Conservation (phyloP, 2,888 invertebrate genomes). For the Agrotis puta region DNA sequence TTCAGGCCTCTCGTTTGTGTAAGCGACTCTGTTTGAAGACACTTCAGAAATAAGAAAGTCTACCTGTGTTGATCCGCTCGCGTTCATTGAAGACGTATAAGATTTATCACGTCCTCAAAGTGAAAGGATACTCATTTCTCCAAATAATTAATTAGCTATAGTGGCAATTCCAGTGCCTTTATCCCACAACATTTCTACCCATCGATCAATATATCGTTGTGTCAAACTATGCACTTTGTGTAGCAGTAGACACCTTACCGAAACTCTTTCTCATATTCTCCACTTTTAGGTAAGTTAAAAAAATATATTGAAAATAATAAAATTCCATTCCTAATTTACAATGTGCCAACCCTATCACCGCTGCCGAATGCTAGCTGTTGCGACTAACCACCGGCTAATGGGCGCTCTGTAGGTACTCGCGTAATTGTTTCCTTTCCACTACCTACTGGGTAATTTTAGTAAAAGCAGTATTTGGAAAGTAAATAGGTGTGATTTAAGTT, state of each 20-base stretch:
- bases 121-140: background rate
- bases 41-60: background rate
- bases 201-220: too few relatives aligned
- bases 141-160: background rate
- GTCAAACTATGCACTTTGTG: too few relatives aligned
- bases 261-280: too few relatives aligned
- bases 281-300: too few relatives aligned
- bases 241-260: too few relatives aligned
- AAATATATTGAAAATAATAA: too few relatives aligned
- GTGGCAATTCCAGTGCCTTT: background rate
- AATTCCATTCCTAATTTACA: background rate
- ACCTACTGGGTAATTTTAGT: constrained; percentile 26
- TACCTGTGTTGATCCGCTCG: too few relatives aligned
- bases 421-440: constrained; percentile 48
- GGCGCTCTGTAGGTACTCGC: constrained; percentile 43
- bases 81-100: background rate
- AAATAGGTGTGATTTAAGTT: constrained; percentile 15
- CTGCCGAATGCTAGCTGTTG: constrained; percentile 14
- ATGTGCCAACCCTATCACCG: constrained; percentile 35
- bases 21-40: too few relatives aligned
- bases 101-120: too few relatives aligned
- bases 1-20: too few relatives aligned
- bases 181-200: background rate
- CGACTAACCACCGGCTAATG: constrained; percentile 50
- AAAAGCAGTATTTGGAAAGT: constrained; percentile 31